A percentile compares a stretch with the other conserved stretches of the same genome.
These are phyloP conservation scores for Xenus cinereus DNA, from an alignment of 2,113 vertebrate genomes.

Conservation along the genomic window DNA sequence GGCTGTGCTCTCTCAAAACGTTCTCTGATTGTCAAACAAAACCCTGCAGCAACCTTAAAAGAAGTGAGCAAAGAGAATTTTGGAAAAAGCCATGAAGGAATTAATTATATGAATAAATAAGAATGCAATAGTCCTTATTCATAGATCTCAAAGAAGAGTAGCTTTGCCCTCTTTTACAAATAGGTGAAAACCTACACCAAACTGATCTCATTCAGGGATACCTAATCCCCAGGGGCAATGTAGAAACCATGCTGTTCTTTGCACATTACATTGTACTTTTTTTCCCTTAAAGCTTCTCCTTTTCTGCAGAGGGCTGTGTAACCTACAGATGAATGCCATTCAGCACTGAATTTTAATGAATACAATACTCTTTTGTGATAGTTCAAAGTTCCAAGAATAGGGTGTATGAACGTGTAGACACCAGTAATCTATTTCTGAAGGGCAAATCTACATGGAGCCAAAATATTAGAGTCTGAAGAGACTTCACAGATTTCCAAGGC, in stretches of 20 bases:
- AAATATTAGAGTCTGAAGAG: background rate
- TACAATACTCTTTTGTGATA: background rate
- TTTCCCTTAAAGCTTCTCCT: background rate
- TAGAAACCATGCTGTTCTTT: background rate
- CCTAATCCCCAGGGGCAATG: background rate
- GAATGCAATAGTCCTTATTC: background rate
- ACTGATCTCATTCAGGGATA: background rate
- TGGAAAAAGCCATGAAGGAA: background rate
- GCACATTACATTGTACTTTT: background rate
- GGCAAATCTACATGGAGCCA: background rate
- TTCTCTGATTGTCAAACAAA: background rate
- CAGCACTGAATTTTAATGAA: background rate
- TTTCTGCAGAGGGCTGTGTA: background rate
- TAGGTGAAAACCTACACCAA: background rate
- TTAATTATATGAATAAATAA: background rate
- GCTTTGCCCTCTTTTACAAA: background rate
- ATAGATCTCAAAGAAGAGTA: background rate
- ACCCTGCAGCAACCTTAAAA: background rate
- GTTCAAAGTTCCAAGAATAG: background rate
- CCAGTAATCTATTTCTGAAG: constrained; percentile 4
- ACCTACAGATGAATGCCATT: background rate
- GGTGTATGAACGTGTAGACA: background rate
- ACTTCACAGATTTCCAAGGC: background rate
- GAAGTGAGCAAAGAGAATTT: background rate
- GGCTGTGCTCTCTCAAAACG: background rate